A percentile compares a stretch with the other conserved stretches of the same genome.
phyloP scores from a whole-genome alignment of 2,113 vertebrate species.

The Pelodiscus sinensis region DNA sequence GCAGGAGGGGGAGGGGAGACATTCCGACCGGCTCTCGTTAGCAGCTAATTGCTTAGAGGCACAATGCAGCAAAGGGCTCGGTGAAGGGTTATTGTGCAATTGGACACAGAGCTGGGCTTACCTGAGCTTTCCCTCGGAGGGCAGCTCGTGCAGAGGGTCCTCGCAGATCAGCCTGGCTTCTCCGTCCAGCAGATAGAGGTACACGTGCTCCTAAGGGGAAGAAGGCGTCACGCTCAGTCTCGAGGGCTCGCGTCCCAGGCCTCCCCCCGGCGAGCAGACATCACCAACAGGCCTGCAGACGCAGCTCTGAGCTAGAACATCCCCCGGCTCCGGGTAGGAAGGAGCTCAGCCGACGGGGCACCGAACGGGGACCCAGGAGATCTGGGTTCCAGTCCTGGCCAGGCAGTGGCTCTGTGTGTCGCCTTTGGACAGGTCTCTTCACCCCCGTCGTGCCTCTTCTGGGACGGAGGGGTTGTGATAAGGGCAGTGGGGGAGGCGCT shows the following conservation, averaged over 20 bases:
- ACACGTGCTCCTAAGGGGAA: conserved; percentile 85
- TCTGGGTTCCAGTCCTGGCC: neutral
- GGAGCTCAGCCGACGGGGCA: neutral
- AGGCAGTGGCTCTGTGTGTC: neutral
- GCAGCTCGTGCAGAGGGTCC: conserved; percentile 88
- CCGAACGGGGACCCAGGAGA: neutral
- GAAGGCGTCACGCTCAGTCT: neutral
- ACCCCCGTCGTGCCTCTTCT: no score
- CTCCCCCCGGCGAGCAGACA: no score
- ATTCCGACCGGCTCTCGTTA: neutral
- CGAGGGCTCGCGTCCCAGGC: neutral
- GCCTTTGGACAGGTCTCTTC: neutral
- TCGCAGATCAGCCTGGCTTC: conserved; percentile 85
- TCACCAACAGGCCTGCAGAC: neutral
- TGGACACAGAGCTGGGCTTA: conserved; percentile 24
- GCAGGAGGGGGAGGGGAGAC: no score
- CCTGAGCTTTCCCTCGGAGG: conserved; percentile 83
- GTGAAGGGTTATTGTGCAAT: no score
- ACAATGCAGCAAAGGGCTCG: no score
- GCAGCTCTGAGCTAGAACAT: neutral
- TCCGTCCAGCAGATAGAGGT: conserved; percentile 88
- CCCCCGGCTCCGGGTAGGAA: neutral
- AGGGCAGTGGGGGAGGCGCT: neutral
- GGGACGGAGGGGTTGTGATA: accelerated
- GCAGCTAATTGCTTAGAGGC: neutral